Evolutionary conservation across 2,888 invertebrate genomes (phyloP).

Genomic region (Heliconius sara): DNA sequence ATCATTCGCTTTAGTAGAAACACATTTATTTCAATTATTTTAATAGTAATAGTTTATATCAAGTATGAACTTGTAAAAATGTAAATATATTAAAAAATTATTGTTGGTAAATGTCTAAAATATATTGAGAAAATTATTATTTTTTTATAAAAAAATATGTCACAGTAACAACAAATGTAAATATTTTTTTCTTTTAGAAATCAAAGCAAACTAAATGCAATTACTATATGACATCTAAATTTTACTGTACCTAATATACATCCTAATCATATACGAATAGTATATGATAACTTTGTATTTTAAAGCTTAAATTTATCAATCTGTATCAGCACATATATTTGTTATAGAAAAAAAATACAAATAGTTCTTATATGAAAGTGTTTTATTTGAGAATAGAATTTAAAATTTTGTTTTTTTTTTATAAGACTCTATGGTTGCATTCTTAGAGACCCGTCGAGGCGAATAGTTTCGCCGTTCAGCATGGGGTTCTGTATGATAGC

Average conservation of each 20-base stretch:
- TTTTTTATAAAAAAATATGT: too few species aligned
- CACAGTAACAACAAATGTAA: not conserved
- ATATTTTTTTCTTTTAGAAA: not conserved
- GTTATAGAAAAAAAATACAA: not conserved
- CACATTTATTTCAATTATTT: not conserved
- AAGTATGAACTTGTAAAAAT: not conserved
- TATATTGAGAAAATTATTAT: too few species aligned
- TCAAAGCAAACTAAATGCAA: not conserved
- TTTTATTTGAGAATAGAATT: not conserved
- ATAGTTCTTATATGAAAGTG: constrained; percentile 1
- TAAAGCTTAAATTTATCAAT: constrained; percentile 2
- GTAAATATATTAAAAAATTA: not conserved
- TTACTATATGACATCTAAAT: not conserved
- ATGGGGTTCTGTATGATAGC: constrained; percentile 83
- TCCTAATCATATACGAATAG: not conserved
- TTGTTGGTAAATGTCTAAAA: not conserved
- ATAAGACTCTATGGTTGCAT: constrained; percentile 77
- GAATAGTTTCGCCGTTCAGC: constrained; percentile 84
- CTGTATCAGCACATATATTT: not conserved
- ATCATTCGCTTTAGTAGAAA: not conserved
- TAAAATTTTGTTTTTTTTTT: not conserved
- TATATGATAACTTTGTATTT: not conserved
- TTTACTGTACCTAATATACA: not conserved
- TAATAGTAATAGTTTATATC: not conserved
- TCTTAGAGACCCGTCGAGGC: constrained; percentile 83